Base-by-base conservation (phyloP, 2,113 vertebrate genomes). In the Sorex fumeus region DNA sequence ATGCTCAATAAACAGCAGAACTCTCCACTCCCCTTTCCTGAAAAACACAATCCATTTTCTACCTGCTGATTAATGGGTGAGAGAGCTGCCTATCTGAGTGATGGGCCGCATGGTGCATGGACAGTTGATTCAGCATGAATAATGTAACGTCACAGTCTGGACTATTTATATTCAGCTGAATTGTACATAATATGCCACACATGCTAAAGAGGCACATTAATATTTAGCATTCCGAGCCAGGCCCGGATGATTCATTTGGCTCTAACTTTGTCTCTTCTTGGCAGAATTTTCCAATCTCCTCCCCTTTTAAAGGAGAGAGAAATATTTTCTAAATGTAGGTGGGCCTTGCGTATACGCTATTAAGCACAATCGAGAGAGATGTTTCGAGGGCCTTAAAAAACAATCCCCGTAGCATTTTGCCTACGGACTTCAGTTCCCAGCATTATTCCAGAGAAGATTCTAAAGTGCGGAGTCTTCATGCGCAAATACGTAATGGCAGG, bases 131-230 rank as follows among this genome's bases (percentile, higher is more conserved):
- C 92, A 81, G 60, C 71, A 94, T 97, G 96, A 97, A 92, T 97
- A 97, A 97, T 95, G 92, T 82, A 94, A 87, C 83, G 96, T 96
- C 97, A 97, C 96, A 87, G 0, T 0, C 93, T 72, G 71, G 92
- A 93, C 94, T 90, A 95, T 98, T 98, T 97, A 92, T 97, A 97
- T 89, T 96, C 96, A 94, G 96, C 97, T 80, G 97, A 97, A 97
- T 91, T 90, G 92, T 94, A 95, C 83, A 86, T 85, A 92, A 97
- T 91, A 92, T 19, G 95, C 96, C 95, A 95, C 96, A 96, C 94
- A 86, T 87, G 93, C 97, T 97, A 97, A 97, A 96, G 89, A 96
- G 71, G 75, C 95, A 47, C 91, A 97, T 96, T 97, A 97, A 97
- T 96, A 97, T 97, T 97, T 96, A 97, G 94, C 67, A 83, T 85